Evolutionary conservation across 2,888 invertebrate genomes (phyloP), one percentile per base, ranked within the genome.

Genomic region (Monopis laevigella): DNA sequence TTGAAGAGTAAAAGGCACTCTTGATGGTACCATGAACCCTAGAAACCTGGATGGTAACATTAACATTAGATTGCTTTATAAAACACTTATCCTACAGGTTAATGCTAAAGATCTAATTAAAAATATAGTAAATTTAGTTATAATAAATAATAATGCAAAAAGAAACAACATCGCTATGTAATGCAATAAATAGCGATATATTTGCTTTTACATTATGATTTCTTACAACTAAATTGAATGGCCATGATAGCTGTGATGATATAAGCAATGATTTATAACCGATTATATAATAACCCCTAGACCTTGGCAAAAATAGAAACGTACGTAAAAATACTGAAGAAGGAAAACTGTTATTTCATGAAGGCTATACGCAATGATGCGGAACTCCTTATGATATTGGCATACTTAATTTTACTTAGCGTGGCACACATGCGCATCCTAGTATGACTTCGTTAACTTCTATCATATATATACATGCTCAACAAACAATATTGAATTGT

Each of bases 351-450:
- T 61, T 57, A 67, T 74, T 73, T 55, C 45, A 3, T 54, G 78
- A 78, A 80, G 80, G 80, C 68, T 70, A 53, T 43, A 58, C 50
- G 78, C 78, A 55, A 78, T 80, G 69, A 78, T 56, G 55, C 75
- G 61, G 45, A 57, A 62, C 45, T 40, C 45, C 42, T 56, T 65
- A 69, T 75, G 77, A 67, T 80, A 80, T 78, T 78, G 80, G 78
- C 78, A 80, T 65, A 74, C 70, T 74, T 75, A 71, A 74, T 70
- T 69, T 65, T 60, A 59, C 68, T 65, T 17, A 14, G 17, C 18
- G 28, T 66, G 78, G 72, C 78, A 78, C 51, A 78, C 67, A 70
- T 80, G 68, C 54, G 53, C 73, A 65, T 46, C 58, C 64, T 59
- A 60, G 58, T 66, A 59, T 65, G 56, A 62, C 62, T 54, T 50